Percentiles rank a stretch among this genome's conserved stretches.
Conservation (phyloP, 2,888 invertebrate genomes). For the Limnephilus marmoratus region DNA sequence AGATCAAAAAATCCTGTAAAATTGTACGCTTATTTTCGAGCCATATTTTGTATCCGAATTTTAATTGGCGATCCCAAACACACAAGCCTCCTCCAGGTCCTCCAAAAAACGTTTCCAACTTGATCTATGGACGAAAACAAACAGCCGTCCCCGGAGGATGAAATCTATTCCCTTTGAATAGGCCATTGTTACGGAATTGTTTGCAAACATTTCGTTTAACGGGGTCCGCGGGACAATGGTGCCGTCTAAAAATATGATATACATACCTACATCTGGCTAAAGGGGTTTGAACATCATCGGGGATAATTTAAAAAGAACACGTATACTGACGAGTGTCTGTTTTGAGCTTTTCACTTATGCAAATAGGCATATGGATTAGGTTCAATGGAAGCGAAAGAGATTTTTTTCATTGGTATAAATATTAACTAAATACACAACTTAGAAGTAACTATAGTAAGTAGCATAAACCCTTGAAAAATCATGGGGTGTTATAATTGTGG, state of each 20-base stretch:
- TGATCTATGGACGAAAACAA: constrained; percentile 24
- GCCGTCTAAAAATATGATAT: constrained; percentile 16
- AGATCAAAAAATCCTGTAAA: not conserved
- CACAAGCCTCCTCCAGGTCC: constrained; percentile 2
- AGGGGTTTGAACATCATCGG: constrained; percentile 12
- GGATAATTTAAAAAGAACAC: not conserved
- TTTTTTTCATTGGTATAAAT: not conserved
- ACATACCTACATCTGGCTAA: constrained; percentile 2
- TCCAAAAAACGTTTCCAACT: constrained; percentile 30
- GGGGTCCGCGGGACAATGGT: not conserved
- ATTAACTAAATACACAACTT: not conserved
- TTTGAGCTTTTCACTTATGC: not conserved
- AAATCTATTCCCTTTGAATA: constrained; percentile 22
- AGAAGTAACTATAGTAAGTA: too few relatives aligned
- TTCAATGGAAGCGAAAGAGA: not conserved
- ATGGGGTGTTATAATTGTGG: too few relatives aligned
- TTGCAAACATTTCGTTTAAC: constrained; percentile 38
- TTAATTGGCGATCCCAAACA: constrained; percentile 20
- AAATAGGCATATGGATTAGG: not conserved
- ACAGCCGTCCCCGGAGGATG: constrained; percentile 21
- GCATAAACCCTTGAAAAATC: too few relatives aligned
- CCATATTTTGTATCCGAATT: not conserved
- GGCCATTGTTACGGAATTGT: constrained; percentile 26
- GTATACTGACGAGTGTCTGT: not conserved
- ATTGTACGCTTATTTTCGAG: not conserved